Percentiles rank a stretch among this genome's conserved stretches.
Conservation (phyloP, 2,113 vertebrate genomes). For the Neogale vison region DNA sequence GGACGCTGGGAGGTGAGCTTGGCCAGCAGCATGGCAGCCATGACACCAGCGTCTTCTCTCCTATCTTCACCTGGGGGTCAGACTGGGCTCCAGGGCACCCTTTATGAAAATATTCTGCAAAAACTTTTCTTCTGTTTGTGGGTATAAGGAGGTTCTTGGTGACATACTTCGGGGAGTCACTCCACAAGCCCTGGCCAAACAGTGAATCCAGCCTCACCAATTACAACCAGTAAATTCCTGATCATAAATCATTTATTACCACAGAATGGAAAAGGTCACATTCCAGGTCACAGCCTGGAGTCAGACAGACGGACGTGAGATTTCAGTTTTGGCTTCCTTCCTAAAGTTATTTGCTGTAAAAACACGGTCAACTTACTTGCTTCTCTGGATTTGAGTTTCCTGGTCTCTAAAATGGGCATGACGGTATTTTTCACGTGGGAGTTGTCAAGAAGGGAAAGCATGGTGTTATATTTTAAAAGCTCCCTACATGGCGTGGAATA, state of each 20-base stretch:
- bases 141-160: not conserved
- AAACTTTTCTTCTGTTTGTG: constrained; percentile 46
- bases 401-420: not conserved
- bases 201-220: not conserved
- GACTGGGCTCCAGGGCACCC: not conserved
- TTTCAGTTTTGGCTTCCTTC: not conserved
- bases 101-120: constrained; percentile 33
- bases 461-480: not conserved
- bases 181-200: not conserved
- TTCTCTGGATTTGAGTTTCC: not conserved
- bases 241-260: constrained; percentile 57
- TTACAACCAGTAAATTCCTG: not conserved
- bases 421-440: not conserved
- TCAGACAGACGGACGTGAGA: not conserved
- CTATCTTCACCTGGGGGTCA: not conserved
- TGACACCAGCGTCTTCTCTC: not conserved
- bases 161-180: not conserved
- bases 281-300: not conserved
- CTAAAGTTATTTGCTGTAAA: not conserved
- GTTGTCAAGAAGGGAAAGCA: not conserved
- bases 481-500: not conserved
- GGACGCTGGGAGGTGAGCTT: not conserved
- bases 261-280: not conserved
- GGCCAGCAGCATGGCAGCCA: not conserved
- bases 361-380: not conserved